Evolutionary conservation across 2,888 invertebrate species (phyloP), one percentile per base, ranked within the genome.

Genomic region (Parnassius smintheus): DNA sequence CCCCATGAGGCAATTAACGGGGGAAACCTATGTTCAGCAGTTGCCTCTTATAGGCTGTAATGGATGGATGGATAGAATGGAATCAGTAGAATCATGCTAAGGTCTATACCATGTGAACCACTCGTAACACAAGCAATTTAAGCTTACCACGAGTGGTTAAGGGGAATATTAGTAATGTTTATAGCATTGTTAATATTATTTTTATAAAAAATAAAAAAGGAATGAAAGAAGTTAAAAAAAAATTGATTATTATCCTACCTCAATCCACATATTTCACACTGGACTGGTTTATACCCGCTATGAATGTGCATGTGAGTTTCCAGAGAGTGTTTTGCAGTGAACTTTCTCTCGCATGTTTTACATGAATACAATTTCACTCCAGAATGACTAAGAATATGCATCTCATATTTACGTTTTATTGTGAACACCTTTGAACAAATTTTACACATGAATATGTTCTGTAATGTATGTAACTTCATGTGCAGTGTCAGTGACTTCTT

Each of bases 281-380:
- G 61, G 25, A 67, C 69, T 0, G 70, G 68, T 44, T 69, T 70
- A 2, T 50, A 57, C 2, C 64, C 65, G 1, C 45, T 54, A 46
- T 86, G 86, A 0, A 76, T 74, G 35, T 78, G 77, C 65, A 75
- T 70, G 58, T 86, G 86, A 61, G 75, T 70, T 10, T 73, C 75
- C n/a, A 86, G 65, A 52, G 85, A 83, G 0, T 81, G 75, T 1
- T 79, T 78, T 35, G 83, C 81, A 1, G 84, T 80, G 54, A 83
- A 86, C 0, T 76, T 68, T 0, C 74, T 75, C 11, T 78, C 75
- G 61, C 86, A 86, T 4, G 82, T 66, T 49, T 72, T 70, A 65
- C 86, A 86, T 0, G 70, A 61, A 62, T 77, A 81, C 0, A 80
- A 81, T 62, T 82, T 81, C 48, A 80, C 80, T 0, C 84, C 84